A percentile compares a stretch with the other conserved stretches of the same genome.
Evolutionary conservation across 2,113 vertebrate species (phyloP).

Genomic region (Rana temporaria): DNA sequence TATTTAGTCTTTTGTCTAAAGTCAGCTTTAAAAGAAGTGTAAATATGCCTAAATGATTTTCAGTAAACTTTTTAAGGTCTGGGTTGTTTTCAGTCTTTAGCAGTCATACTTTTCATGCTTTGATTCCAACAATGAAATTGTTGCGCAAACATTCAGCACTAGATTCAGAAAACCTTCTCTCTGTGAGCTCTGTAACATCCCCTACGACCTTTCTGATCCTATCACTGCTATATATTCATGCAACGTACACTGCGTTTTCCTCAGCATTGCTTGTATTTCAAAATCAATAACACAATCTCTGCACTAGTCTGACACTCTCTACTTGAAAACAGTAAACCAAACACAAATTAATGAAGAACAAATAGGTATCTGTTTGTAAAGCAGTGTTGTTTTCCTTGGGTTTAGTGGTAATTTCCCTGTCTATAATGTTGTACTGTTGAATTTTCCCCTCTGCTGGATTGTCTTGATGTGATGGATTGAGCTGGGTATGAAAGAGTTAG

Average conservation of each 20-base stretch:
- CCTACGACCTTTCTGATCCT: background rate
- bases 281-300: slow-evolving; percentile 46
- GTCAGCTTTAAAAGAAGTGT: too few relatives aligned
- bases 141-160: too few relatives aligned
- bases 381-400: slow-evolving; percentile 6
- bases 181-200: background rate
- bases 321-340: slow-evolving; percentile 28
- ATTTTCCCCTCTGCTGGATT: too few relatives aligned
- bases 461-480: too few relatives aligned
- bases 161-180: background rate
- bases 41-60: too few relatives aligned
- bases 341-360: slow-evolving; percentile 34
- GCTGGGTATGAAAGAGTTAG: too few relatives aligned
- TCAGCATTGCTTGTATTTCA: slow-evolving; percentile 14
- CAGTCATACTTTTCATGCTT: too few relatives aligned
- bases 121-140: too few relatives aligned
- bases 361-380: slow-evolving; percentile 14
- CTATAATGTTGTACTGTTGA: background rate
- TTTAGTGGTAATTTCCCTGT: slow-evolving; percentile 20
- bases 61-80: too few relatives aligned
- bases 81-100: too few relatives aligned
- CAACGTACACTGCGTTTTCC: slow-evolving; percentile 7
- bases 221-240: slow-evolving; percentile 24
- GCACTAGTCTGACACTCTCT: slow-evolving; percentile 28
- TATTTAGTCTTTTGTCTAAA: too few relatives aligned